Percentiles rank a stretch among this genome's conserved stretches.
These are phyloP conservation scores for Chloroclystis v-ata DNA, from an alignment of 2,888 invertebrate species.

Conservation along the genomic window DNA sequence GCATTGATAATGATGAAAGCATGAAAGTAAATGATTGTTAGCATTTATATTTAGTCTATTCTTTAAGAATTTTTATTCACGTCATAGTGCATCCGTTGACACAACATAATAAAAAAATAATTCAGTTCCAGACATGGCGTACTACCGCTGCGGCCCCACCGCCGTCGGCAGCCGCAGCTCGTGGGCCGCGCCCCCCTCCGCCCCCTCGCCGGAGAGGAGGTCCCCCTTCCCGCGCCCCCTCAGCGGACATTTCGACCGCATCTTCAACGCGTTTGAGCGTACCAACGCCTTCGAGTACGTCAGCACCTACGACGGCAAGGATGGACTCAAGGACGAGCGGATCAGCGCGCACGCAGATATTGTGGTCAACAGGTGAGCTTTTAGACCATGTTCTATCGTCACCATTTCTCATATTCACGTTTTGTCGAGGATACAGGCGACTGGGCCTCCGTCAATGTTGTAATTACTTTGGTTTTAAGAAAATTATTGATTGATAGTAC, in stretches of 20 bases:
- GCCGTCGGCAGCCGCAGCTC: constrained; percentile 71
- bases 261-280: constrained; percentile 72
- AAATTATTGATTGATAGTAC: no score
- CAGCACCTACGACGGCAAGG: constrained; percentile 28
- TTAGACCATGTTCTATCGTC: neutral
- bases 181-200: constrained; percentile 78
- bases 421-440: no score
- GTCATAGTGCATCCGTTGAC: no score
- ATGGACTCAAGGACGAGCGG: constrained; percentile 42
- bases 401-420: no score
- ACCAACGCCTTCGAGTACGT: constrained; percentile 68
- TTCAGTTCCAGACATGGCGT: constrained; percentile 47
- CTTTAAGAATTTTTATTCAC: no score
- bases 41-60: no score
- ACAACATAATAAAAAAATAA: no score
- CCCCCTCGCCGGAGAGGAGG: constrained; percentile 54
- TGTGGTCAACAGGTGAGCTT: constrained; percentile 53
- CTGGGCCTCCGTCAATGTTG: no score
- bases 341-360: constrained; percentile 62
- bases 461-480: no score
- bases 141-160: constrained; percentile 68
- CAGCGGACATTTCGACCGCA: constrained; percentile 71
- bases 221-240: constrained; percentile 62
- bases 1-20: no score
- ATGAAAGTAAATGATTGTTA: no score